Evolutionary conservation across 1,140 invertebrate genomes (phyloP).

Genomic region (Leguminivora glycinivorella): DNA sequence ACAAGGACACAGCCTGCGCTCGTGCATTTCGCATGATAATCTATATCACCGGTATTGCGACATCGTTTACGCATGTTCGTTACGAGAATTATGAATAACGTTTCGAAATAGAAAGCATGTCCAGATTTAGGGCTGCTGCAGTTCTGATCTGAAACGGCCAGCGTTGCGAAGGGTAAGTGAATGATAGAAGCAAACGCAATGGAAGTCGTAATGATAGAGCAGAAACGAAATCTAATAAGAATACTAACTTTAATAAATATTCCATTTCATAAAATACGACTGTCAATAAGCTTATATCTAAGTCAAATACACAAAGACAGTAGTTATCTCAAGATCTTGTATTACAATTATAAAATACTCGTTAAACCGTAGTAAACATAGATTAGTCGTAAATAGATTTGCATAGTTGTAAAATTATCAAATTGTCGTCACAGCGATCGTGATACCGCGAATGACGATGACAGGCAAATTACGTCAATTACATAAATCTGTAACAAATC

Average conservation of each 20-base stretch:
- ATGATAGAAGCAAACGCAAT: not conserved
- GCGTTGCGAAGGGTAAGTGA: conserved; percentile 3
- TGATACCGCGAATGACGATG: conserved; percentile 43
- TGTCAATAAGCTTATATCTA: too few relatives aligned
- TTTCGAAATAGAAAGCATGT: conserved; percentile 28
- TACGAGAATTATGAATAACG: conserved; percentile 26
- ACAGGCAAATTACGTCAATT: conserved; percentile 43
- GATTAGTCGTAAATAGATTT: conserved; percentile 11
- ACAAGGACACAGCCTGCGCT: not conserved
- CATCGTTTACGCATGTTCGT: conserved; percentile 13
- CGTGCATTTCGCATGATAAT: conserved; percentile 2
- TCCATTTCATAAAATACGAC: too few relatives aligned
- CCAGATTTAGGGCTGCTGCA: conserved; percentile 16
- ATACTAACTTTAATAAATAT: too few relatives aligned
- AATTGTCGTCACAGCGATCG: conserved; percentile 32
- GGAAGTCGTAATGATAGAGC: not conserved
- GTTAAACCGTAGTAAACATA: not conserved
- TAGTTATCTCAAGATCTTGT: too few relatives aligned
- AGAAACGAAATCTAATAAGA: not conserved
- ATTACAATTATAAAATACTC: not conserved
- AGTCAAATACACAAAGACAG: too few relatives aligned
- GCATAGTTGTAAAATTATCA: conserved; percentile 23
- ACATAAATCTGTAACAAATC: conserved; percentile 30
- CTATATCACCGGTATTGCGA: conserved; percentile 13
- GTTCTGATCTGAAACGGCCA: conserved; percentile 23